Conservation (phyloP, 1,140 invertebrate genomes). For the Bilobella aurantiaca region DNA sequence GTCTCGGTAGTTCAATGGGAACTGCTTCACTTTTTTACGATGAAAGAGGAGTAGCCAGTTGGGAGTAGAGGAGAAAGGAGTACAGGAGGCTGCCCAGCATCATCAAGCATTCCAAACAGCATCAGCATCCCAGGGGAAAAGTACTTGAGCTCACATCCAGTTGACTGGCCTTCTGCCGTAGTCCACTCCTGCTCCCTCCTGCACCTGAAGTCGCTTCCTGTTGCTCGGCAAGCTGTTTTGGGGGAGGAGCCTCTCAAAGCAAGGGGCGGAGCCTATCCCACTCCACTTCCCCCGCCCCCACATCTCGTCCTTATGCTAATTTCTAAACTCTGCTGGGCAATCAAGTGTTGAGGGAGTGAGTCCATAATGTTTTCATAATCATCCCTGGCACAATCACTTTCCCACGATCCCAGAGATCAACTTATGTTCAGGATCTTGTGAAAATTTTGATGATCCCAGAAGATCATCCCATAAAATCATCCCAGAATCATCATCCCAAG, state of each 20-base stretch:
- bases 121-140: neutral
- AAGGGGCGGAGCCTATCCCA: neutral
- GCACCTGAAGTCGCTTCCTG: neutral
- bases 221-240: neutral
- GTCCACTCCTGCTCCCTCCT: neutral
- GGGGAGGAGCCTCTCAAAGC: neutral
- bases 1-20: conserved; percentile 4
- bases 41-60: conserved; percentile 4
- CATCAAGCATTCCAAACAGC: neutral
- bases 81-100: neutral
- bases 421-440: no score
- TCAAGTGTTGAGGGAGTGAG: conserved; percentile 1
- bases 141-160: neutral
- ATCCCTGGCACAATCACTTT: neutral
- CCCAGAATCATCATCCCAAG: neutral
- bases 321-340: neutral
- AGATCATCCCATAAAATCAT: neutral
- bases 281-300: neutral
- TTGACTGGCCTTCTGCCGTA: neutral
- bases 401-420: neutral
- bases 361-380: conserved; percentile 4
- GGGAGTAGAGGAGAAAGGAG: neutral
- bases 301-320: neutral
- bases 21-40: conserved; percentile 6
- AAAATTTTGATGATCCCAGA: neutral